Evolutionary conservation across 2,113 vertebrate genomes (phyloP), one percentile per base, ranked within the genome.

Genomic region (Pseudolaguvia tuberculata): DNA sequence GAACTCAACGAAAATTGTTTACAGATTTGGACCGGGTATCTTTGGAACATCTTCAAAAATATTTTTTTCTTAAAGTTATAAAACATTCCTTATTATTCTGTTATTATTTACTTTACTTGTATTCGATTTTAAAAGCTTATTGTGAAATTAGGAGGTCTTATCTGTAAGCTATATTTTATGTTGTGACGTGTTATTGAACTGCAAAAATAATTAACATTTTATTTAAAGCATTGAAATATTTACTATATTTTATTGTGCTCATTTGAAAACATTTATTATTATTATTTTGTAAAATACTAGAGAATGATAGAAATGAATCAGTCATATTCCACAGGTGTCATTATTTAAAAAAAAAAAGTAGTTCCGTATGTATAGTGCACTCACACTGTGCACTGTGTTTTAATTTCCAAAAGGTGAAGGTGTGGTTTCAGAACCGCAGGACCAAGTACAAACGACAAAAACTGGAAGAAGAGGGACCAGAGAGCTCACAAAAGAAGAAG

Each of bases 391-490:
- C 9, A 2, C 25, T 59, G 14, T 59, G 12, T 23, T 2, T 15
- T 55, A 10, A 35, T 25, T 27, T 70, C 14, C n/a, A 20, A 45
- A 89, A 99, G 96, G 96, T 99, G 87, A 99, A 99, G 87, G 96
- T 99, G 53, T 99, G 96, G 96, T 99, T 99, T 88, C 96, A 99
- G 87, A 99, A 99, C 91, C 77, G 96, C 79, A 84, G 96, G 87
- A 99, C 96, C 57, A 99, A 99, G 82, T 96, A 98, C 89, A 99
- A 99, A 89, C 88, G 96, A 0, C 96, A 99, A 91, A 99, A 99
- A 87, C 87, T 99, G 90, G 96, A 99, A 80, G 96, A 99, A 81
- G 96, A 99, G 72, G 96, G 96, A 0, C 94, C 95, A 0, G 95
- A 98, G 57, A 92, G 92, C 3, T 93, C 96, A 23, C 95, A 97